Evolutionary conservation across 2,888 invertebrate species (phyloP).

Genomic region (Urechis unicinctus): DNA sequence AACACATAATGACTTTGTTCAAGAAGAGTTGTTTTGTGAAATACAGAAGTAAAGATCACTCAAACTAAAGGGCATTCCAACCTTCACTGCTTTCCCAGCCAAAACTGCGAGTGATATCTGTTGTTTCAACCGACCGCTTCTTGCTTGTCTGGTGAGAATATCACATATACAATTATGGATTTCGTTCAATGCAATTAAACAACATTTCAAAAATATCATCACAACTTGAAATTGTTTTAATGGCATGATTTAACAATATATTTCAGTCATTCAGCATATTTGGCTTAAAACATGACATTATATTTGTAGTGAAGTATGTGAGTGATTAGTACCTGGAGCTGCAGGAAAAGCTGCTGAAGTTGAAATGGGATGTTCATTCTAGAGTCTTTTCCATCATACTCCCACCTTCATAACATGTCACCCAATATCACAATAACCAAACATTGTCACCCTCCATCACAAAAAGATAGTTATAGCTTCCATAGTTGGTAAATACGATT

Average conservation of each 20-base stretch:
- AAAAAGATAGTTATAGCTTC: neutral
- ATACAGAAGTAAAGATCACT: too few species aligned
- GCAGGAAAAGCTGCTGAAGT: conserved; percentile 76
- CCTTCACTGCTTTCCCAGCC: conserved; percentile 81
- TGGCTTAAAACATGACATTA: too few species aligned
- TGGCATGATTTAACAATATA: too few species aligned
- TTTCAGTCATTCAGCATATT: too few species aligned
- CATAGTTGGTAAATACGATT: too few species aligned
- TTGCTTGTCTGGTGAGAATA: conserved; percentile 61
- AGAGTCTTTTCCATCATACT: conserved; percentile 66
- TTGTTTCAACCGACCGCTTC: conserved; percentile 75
- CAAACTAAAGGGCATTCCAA: too few species aligned
- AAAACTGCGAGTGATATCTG: conserved; percentile 77
- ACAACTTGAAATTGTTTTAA: too few species aligned
- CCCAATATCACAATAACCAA: neutral
- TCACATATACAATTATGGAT: neutral
- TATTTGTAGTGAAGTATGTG: too few species aligned
- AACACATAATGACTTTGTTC: too few species aligned
- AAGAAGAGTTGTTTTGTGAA: too few species aligned
- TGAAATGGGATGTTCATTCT: conserved; percentile 76
- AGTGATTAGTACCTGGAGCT: conserved; percentile 71
- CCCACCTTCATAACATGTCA: conserved; percentile 55
- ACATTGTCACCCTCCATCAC: neutral
- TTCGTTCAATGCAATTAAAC: too few species aligned
- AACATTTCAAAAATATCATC: too few species aligned